These are phyloP conservation scores for Halichondria panicea DNA, from an alignment of 37 sponge, comb jelly and placozoan species.

Conservation along the genomic window DNA sequence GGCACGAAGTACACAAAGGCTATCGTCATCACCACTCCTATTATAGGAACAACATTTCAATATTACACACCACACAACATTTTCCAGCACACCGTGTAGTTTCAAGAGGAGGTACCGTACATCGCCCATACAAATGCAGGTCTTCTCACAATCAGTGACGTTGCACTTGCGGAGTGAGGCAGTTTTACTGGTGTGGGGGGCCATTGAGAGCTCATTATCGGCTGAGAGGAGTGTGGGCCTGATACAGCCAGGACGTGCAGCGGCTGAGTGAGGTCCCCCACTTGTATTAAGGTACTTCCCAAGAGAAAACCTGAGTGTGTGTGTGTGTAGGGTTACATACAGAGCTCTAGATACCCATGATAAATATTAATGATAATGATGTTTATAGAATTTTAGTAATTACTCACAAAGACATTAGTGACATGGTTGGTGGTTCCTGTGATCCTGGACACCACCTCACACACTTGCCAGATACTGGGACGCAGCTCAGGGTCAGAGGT, in stretches of 20 bases:
- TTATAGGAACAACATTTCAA: not conserved
- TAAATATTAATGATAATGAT: no score
- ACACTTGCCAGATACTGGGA: no score
- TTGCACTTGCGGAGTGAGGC: conserved; percentile 16
- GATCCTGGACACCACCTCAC: no score
- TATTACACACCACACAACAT: not conserved
- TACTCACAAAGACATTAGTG: no score
- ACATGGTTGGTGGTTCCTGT: no score
- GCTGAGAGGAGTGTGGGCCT: conserved; percentile 11
- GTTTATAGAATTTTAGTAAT: no score
- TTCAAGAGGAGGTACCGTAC: conserved; percentile 17
- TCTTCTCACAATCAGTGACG: conserved; percentile 11
- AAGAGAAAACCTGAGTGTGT: conserved; percentile 1
- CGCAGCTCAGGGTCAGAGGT: no score
- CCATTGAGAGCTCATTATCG: not conserved
- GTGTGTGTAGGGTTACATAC: no score
- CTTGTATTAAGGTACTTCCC: not conserved
- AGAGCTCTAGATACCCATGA: no score
- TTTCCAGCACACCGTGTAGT: conserved; percentile 25
- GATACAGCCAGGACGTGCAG: conserved; percentile 4
- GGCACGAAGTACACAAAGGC: conserved; percentile 37
- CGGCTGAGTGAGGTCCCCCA: not conserved
- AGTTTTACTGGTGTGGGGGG: not conserved
- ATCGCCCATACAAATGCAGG: conserved; percentile 5
- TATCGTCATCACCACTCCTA: conserved; percentile 42